phyloP scores from a whole-genome alignment of 2,888 invertebrate genomes.

The Tipula helvola region DNA sequence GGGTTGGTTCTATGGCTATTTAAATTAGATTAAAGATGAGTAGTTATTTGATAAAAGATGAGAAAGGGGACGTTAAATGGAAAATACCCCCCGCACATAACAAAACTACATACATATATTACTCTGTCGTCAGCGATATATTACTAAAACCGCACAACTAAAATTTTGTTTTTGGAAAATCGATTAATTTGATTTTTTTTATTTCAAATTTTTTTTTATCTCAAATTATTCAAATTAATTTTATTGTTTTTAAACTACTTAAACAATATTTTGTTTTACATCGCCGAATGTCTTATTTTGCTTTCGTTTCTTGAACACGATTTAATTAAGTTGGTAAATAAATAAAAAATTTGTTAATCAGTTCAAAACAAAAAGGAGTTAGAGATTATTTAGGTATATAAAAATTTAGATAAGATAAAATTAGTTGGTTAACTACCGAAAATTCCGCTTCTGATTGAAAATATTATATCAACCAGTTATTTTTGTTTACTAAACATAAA shows the following conservation, averaged over 20 bases:
- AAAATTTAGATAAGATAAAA: not conserved
- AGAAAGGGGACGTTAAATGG: not conserved
- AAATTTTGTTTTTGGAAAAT: not conserved
- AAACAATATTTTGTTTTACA: not conserved
- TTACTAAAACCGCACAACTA: not conserved
- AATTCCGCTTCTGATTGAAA: too few relatives aligned
- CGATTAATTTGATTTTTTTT: not conserved
- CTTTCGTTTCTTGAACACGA: not conserved
- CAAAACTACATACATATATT: not conserved
- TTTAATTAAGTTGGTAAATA: not conserved
- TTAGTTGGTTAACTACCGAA: not conserved
- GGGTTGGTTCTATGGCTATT: not conserved
- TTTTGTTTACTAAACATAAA: too few relatives aligned
- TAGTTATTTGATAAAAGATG: not conserved
- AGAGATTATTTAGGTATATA: not conserved
- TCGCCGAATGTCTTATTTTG: not conserved
- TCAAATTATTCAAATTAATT: not conserved
- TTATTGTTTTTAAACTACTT: not conserved
- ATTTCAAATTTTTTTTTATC: not conserved
- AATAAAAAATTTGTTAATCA: not conserved
- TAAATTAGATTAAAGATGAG: not conserved
- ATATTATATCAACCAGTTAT: too few relatives aligned
- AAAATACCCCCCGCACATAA: not conserved
- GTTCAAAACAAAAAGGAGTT: not conserved
- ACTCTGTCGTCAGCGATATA: too few relatives aligned